These are phyloP conservation scores for Drosophila diplacantha DNA, from an alignment of 2,888 invertebrate species.

Conservation along the genomic window DNA sequence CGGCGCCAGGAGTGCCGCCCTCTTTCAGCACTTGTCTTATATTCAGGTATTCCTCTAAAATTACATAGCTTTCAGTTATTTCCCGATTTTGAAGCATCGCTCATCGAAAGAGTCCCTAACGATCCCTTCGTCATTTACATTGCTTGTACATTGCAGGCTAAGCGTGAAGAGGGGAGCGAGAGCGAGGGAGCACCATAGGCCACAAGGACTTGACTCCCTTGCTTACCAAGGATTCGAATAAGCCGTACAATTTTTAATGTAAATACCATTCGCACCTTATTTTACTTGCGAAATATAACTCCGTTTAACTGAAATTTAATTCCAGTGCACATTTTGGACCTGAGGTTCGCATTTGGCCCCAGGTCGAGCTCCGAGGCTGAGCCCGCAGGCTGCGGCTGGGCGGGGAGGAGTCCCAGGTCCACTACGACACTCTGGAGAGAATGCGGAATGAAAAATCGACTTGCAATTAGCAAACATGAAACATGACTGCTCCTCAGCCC, in stretches of 20 bases:
- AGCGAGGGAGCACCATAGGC: too few species aligned
- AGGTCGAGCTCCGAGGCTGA: slow-evolving; percentile 2
- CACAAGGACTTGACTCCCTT: too few species aligned
- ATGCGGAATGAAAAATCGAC: slow-evolving; percentile 72
- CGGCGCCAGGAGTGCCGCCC: slow-evolving; percentile 30
- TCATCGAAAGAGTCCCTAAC: too few species aligned
- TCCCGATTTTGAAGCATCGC: too few species aligned
- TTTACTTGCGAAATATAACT: too few species aligned
- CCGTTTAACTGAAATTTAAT: background rate
- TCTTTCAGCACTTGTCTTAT: slow-evolving; percentile 55
- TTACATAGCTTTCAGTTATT: background rate
- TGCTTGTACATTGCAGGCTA: background rate
- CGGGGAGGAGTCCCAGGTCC: slow-evolving; percentile 24
- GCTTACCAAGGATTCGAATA: background rate
- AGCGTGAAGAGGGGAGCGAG: too few species aligned
- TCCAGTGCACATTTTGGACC: slow-evolving; percentile 6
- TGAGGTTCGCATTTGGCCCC: slow-evolving; percentile 10
- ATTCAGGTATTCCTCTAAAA: background rate
- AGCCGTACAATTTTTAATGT: background rate
- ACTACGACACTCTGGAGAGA: slow-evolving; percentile 53
- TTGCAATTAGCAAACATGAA: slow-evolving; percentile 73
- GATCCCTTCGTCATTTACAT: too few species aligned
- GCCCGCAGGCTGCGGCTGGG: background rate
- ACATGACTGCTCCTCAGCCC: slow-evolving; percentile 45
- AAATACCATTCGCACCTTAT: background rate